phyloP scores from a whole-genome alignment of 2,113 vertebrate genomes.

The Syrrhaptes paradoxus region DNA sequence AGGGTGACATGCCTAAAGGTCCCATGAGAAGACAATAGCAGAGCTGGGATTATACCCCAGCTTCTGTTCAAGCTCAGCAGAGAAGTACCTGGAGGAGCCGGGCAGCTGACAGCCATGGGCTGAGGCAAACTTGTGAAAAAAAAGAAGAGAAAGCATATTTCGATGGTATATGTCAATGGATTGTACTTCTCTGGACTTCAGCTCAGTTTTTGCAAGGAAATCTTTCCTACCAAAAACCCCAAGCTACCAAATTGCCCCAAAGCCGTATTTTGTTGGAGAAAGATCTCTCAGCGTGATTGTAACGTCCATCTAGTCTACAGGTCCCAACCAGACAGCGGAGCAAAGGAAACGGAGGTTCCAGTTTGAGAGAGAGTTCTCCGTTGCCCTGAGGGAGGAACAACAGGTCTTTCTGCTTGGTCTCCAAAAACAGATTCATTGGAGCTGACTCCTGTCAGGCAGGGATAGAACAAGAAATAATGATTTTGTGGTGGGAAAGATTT shows the following conservation, averaged over 20 bases:
- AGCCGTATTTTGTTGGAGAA: background rate
- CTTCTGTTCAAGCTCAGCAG: background rate
- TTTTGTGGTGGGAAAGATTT: background rate
- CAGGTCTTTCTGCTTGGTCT: background rate
- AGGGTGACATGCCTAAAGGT: background rate
- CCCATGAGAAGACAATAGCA: conserved; percentile 10
- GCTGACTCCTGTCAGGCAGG: background rate
- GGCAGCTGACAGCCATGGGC: background rate
- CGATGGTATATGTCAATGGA: background rate
- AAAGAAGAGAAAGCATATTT: background rate
- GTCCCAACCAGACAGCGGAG: background rate
- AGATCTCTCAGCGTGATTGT: background rate
- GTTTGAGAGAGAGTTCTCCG: background rate
- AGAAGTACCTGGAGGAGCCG: background rate
- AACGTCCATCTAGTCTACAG: background rate
- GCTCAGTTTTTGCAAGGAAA: background rate
- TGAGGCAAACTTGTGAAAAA: background rate
- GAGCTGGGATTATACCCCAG: background rate
- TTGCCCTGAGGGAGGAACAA: background rate
- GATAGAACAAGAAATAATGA: background rate
- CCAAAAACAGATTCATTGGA: background rate
- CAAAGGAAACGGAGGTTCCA: background rate
- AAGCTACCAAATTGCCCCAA: background rate
- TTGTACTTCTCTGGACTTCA: background rate
- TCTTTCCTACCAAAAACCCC: background rate